A percentile compares a stretch with the other conserved stretches of the same genome.
These are phyloP conservation scores for Amniataba percoides DNA, from an alignment of 2,797 vertebrate species.

Conservation along the genomic window DNA sequence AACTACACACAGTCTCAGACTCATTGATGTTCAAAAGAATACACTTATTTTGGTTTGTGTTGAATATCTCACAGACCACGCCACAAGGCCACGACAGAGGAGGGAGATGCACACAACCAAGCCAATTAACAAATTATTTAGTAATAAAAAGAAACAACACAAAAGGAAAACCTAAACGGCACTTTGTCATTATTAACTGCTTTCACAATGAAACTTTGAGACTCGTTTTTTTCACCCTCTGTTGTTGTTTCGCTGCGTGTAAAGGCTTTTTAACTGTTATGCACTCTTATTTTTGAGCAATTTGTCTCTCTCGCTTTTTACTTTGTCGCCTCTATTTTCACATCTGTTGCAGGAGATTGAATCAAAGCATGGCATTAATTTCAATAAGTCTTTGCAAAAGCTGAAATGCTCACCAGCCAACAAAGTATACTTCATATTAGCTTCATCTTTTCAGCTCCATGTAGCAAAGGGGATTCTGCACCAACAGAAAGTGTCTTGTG, in stretches of 20 bases:
- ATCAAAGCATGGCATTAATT: neutral
- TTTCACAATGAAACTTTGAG: too few relatives aligned
- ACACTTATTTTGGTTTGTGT: too few relatives aligned
- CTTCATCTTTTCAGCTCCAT: neutral
- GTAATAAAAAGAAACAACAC: too few relatives aligned
- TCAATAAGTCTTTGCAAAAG: neutral
- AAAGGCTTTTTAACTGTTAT: neutral
- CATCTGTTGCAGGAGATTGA: conserved; percentile 8
- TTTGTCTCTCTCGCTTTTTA: neutral
- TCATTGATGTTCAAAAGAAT: neutral
- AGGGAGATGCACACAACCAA: too few relatives aligned
- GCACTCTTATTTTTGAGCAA: neutral
- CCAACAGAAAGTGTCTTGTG: neutral
- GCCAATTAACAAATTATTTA: too few relatives aligned
- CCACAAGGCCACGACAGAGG: too few relatives aligned
- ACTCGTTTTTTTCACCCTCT: neutral
- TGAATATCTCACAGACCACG: too few relatives aligned
- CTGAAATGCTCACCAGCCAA: neutral
- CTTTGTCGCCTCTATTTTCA: neutral
- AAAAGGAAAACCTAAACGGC: too few relatives aligned
- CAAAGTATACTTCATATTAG: neutral
- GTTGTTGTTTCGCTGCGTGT: neutral
- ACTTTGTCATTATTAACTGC: too few relatives aligned
- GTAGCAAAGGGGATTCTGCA: neutral
- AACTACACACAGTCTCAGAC: neutral